Evolutionary conservation across 2,888 invertebrate genomes (phyloP).

Genomic region (Drosophila maculinotata): DNA sequence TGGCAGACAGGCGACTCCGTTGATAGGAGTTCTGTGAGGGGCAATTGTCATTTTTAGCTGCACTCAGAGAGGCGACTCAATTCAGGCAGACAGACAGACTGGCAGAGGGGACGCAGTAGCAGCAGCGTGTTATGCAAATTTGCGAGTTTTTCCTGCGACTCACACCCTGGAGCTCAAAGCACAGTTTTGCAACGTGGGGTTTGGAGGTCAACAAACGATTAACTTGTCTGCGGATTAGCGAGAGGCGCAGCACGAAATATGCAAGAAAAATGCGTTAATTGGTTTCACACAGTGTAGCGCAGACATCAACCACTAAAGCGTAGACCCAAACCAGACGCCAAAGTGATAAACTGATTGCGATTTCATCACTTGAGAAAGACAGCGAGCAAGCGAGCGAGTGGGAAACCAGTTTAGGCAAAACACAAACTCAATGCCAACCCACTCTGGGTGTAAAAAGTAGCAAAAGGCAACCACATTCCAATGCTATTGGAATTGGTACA

Average conservation of each 20-base stretch:
- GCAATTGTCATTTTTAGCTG: slow-evolving; percentile 44
- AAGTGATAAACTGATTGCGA: slow-evolving; percentile 48
- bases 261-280: slow-evolving; percentile 69
- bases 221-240: slow-evolving; percentile 74
- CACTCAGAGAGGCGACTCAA: slow-evolving; percentile 33
- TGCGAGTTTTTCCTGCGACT: slow-evolving; percentile 38
- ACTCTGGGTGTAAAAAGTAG: slow-evolving; percentile 22
- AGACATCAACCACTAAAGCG: slow-evolving; percentile 44
- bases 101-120: neutral
- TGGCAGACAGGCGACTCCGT: slow-evolving; percentile 8
- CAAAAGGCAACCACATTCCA: slow-evolving; percentile 51
- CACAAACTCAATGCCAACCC: slow-evolving; percentile 38
- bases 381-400: neutral
- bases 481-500: slow-evolving; percentile 21
- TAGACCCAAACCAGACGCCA: slow-evolving; percentile 47
- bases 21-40: neutral
- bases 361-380: slow-evolving; percentile 27
- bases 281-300: slow-evolving; percentile 51
- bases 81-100: slow-evolving; percentile 7
- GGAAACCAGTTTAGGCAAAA: slow-evolving; percentile 46
- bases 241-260: slow-evolving; percentile 30
- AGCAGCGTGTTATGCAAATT: slow-evolving; percentile 67
- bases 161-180: neutral
- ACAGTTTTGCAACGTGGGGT: no score
- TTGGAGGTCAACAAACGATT: slow-evolving; percentile 73